These are phyloP conservation scores for Drosophila falleni DNA, from an alignment of 2,888 invertebrate species.

Conservation along the genomic window DNA sequence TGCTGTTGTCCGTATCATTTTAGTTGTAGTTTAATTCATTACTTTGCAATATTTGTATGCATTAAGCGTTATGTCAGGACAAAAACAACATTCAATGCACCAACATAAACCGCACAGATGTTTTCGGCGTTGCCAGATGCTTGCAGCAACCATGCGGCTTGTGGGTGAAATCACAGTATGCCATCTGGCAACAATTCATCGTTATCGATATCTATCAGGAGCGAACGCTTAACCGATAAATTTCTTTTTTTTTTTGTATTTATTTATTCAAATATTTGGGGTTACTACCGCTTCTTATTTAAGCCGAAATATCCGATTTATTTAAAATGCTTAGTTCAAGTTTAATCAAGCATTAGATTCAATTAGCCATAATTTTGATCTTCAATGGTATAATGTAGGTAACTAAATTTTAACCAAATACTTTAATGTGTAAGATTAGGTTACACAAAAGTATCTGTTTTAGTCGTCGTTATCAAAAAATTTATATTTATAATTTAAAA, in stretches of 20 bases:
- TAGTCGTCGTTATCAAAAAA: too few species aligned
- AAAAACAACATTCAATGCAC: background rate
- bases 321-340: too few species aligned
- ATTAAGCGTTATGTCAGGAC: conserved; percentile 37
- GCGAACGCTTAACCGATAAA: background rate
- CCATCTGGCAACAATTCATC: background rate
- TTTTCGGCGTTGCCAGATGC: conserved; percentile 38
- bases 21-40: conserved; percentile 28
- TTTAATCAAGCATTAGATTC: too few species aligned
- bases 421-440: too few species aligned
- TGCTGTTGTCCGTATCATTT: conserved; percentile 38
- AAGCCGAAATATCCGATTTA: too few species aligned
- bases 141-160: conserved; percentile 6
- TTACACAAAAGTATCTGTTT: too few species aligned
- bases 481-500: too few species aligned
- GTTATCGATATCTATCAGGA: background rate
- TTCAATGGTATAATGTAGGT: too few species aligned
- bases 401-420: too few species aligned
- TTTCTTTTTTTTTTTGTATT: background rate
- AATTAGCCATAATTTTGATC: too few species aligned
- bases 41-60: background rate
- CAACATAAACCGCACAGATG: conserved; percentile 30
- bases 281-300: too few species aligned
- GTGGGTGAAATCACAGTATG: background rate
- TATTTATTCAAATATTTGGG: too few species aligned